These are phyloP conservation scores for Lepidotrigona ventralis DNA, from an alignment of 1,140 invertebrate species.

Conservation along the genomic window DNA sequence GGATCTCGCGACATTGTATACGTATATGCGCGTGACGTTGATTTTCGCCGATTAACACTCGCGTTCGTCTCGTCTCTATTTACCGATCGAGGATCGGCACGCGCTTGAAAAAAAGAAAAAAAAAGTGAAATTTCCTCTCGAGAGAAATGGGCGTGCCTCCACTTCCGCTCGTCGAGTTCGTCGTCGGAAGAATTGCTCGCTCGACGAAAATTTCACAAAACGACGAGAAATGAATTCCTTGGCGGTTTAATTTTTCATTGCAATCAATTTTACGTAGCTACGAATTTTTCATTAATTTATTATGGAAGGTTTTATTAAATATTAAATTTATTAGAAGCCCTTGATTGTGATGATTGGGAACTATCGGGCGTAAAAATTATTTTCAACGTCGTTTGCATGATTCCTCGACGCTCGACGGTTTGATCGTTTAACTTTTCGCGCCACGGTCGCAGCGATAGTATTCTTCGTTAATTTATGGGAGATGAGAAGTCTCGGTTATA, in stretches of 20 bases:
- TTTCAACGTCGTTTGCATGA: not conserved
- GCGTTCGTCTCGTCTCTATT: constrained; percentile 27
- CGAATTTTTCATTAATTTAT: no score
- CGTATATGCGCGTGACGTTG: constrained; percentile 12
- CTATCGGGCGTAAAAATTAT: no score
- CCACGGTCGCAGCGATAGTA: no score
- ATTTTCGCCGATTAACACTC: constrained; percentile 27
- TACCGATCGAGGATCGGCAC: not conserved
- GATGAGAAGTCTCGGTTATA: no score
- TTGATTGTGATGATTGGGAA: no score
- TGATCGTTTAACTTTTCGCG: not conserved
- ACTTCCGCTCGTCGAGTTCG: not conserved
- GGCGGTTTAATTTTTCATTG: no score
- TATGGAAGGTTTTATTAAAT: no score
- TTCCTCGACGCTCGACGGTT: not conserved
- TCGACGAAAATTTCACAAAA: no score
- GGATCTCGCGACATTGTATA: not conserved
- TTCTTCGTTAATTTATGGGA: no score
- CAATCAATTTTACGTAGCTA: no score
- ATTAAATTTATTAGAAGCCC: no score
- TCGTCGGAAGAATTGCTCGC: no score
- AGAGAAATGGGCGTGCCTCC: not conserved
- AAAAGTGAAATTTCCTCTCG: not conserved
- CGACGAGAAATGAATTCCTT: not conserved
- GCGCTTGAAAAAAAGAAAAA: not conserved